phyloP scores from a whole-genome alignment of 2,888 invertebrate species.

The Tachina fera region DNA sequence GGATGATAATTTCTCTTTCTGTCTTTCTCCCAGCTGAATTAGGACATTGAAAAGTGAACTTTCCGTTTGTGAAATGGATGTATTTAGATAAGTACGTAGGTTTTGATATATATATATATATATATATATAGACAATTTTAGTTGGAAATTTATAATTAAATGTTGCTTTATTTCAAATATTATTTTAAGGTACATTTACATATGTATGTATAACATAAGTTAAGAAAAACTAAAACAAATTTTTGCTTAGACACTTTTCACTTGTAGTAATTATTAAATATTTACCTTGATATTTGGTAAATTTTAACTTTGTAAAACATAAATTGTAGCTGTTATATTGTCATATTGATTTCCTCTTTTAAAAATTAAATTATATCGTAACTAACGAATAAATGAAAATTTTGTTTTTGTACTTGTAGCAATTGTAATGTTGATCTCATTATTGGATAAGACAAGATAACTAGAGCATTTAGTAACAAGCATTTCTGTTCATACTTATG shows the following conservation, averaged over 20 bases:
- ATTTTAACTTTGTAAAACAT: conserved; percentile 30
- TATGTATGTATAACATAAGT: not conserved
- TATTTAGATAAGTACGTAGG: not conserved
- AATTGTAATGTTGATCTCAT: conserved; percentile 16
- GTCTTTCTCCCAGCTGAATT: no score
- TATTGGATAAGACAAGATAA: not conserved
- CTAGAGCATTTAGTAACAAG: conserved; percentile 14
- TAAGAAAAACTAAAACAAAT: conserved; percentile 22
- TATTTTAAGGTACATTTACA: no score
- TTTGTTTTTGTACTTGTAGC: conserved; percentile 25
- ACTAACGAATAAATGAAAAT: not conserved
- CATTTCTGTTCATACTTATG: conserved; percentile 22
- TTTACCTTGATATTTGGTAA: conserved; percentile 2
- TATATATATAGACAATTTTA: no score
- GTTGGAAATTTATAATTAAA: no score
- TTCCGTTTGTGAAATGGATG: no score
- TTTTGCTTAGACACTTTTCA: conserved; percentile 56
- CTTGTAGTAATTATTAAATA: not conserved
- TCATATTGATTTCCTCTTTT: conserved; percentile 16
- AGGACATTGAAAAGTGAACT: no score
- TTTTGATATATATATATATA: not conserved
- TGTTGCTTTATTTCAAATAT: no score
- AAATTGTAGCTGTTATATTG: conserved; percentile 36
- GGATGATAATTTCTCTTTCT: no score
- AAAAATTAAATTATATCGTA: not conserved